These are phyloP conservation scores for Plestiodon gilberti DNA, from an alignment of 2,113 vertebrate genomes.

Conservation along the genomic window DNA sequence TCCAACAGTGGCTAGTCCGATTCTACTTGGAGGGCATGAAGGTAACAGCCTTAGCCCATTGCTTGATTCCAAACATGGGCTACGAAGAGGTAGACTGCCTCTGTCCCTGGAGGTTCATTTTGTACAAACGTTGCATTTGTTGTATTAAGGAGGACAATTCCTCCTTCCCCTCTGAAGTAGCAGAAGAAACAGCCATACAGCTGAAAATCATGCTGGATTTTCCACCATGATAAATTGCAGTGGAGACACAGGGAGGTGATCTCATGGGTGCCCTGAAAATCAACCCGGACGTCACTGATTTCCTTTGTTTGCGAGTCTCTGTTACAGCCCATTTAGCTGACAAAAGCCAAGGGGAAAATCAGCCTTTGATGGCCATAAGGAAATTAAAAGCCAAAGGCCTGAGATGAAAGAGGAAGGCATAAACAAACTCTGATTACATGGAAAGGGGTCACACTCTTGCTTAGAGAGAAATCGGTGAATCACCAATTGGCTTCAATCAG, in stretches of 20 bases:
- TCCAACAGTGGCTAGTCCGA: no score
- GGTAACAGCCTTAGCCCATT: no score
- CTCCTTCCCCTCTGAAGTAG: not conserved
- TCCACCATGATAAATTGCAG: slow-evolving; percentile 4
- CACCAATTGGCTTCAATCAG: slow-evolving; percentile 23
- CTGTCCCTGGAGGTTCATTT: not conserved
- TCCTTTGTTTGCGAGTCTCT: slow-evolving; percentile 53
- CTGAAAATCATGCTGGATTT: not conserved
- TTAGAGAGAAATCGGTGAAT: slow-evolving; percentile 33
- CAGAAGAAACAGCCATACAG: not conserved
- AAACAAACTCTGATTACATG: slow-evolving; percentile 66
- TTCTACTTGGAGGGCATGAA: no score
- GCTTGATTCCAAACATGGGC: not conserved
- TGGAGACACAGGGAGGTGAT: not conserved
- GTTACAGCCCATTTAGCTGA: slow-evolving; percentile 65
- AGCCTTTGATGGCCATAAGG: slow-evolving; percentile 42
- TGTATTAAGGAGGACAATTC: not conserved
- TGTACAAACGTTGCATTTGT: no score
- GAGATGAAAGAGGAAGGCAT: slow-evolving; percentile 51
- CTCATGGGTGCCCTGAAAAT: slow-evolving; percentile 32
- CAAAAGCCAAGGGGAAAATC: slow-evolving; percentile 52
- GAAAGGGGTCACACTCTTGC: not conserved
- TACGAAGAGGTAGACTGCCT: not conserved
- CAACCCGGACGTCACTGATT: slow-evolving; percentile 18
- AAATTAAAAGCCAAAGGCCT: slow-evolving; percentile 40